Conservation (phyloP, 1,140 invertebrate genomes). For the Radopholus similis region DNA sequence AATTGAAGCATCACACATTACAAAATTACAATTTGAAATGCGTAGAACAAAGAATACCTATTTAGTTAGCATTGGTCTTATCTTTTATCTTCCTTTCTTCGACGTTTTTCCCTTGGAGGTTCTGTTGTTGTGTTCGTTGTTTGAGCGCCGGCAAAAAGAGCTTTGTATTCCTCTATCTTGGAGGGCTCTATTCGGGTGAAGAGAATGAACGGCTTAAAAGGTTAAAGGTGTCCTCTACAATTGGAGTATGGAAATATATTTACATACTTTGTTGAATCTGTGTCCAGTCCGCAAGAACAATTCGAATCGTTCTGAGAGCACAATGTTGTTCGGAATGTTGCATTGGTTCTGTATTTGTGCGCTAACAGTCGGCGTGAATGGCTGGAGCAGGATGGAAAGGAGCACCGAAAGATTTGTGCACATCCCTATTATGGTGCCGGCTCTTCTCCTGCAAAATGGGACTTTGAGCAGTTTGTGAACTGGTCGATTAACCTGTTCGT, state of each 20-base stretch:
- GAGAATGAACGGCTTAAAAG: slow-evolving; percentile 72
- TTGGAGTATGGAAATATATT: not conserved
- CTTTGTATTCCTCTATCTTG: slow-evolving; percentile 71
- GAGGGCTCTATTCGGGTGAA: slow-evolving; percentile 80
- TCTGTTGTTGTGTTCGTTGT: not conserved
- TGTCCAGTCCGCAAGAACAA: slow-evolving; percentile 75
- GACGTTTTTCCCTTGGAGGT: too few species aligned
- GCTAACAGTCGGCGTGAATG: slow-evolving; percentile 83
- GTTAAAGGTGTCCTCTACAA: not conserved
- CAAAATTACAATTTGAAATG: too few species aligned
- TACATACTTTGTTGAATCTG: slow-evolving; percentile 73
- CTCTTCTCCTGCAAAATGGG: slow-evolving; percentile 67
- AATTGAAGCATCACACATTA: too few species aligned
- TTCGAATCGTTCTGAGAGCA: slow-evolving; percentile 67
- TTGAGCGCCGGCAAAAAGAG: slow-evolving; percentile 72
- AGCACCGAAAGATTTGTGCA: slow-evolving; percentile 80
- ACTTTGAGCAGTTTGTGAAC: slow-evolving; percentile 12
- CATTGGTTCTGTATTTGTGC: slow-evolving; percentile 71
- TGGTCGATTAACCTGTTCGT: not conserved
- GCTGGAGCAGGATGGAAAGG: slow-evolving; percentile 76
- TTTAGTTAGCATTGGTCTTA: too few species aligned
- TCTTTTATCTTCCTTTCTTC: too few species aligned
- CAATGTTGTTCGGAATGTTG: slow-evolving; percentile 65
- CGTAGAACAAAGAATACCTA: too few species aligned
- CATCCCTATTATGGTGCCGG: slow-evolving; percentile 78